Base-by-base conservation (phyloP, 64 coral and sea anemone species). In the Dendronephthya gigantea region DNA sequence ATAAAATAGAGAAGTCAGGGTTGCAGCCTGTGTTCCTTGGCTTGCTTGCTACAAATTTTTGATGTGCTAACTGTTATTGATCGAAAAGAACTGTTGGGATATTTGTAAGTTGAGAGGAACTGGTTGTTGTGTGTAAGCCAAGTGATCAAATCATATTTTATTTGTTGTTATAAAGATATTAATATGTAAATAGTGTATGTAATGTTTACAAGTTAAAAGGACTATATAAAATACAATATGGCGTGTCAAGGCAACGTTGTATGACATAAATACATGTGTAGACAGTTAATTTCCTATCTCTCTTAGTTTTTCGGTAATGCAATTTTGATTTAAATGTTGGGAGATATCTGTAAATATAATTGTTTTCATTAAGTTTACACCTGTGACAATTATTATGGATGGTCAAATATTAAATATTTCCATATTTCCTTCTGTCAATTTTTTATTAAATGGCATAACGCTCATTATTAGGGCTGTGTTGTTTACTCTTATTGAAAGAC, bases 111-210 rank as follows among this genome's bases (percentile, higher is more conserved):
- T 52, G 50, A 52, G 50, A 52, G 23, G 13, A 1, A 62, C 25
- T 62, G 19, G 55, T 62, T 22, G 55, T 62, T 62, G 55, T 62
- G 55, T 62, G 55, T 62, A 62, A 27, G 55, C 55, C 25, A 62
- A 62, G 55, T 22, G 55, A 62, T 62, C 55, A 62, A 27, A 27
- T 62, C 19, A 19, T 62, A 62, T 62, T 62, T 62, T 62, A 62
- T 62, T 62, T 62, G 55, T 62, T 62, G 55, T 62, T 62, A 62
- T 62, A 62, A 19, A 62, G 25, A 62, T 62, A 62, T 62, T 62
- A 62, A 62, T 62, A 62, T 62, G 55, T 62, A 62, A 62, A 62
- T 62, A 62, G 55, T 62, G 55, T 62, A 62, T 62, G 55, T 23
- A 62, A 62, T 62, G 55, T 62, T 62, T 19, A 62, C 17, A 23